Base-by-base conservation (phyloP, 2,888 invertebrate genomes). In the Ochropleura leucogaster region DNA sequence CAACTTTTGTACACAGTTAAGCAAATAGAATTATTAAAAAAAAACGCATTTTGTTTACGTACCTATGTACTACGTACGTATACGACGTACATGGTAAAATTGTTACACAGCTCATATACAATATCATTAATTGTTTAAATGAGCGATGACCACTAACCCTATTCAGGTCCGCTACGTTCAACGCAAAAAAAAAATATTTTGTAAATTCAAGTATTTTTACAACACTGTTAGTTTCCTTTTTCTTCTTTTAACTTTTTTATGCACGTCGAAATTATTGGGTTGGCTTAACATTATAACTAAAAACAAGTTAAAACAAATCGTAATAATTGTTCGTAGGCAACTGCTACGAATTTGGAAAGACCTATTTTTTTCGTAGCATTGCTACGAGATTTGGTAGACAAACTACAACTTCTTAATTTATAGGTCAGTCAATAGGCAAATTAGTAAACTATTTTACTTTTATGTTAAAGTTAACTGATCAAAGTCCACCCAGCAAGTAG, bases 381-480 rank as follows among this genome's bases (percentile, higher is more conserved):
- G 75, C 75, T 75, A 75, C 77, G 68, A 77, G 16, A 30, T 72
- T 66, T 60, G 51, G 63, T 73, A 79, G 57, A 59, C 46, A 10
- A 18, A 12, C 8, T n/a, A 4, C 40, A 62, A 30, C 0, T 12
- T 0, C 9, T 40, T 4, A 40, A 46, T 53, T 64, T 49, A 44
- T 64, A 57, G 51, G 49, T 12, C 59, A 47, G 40, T 46, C 51
- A 14, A 65, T 74, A 46, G 3, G 7, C 20, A 74, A 51, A 65
- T 10, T 3, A 14, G 2, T 30, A 12, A 9, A 57, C 57, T 63
- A 49, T 42, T 44, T 20, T n/a, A 49, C 14, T 4, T 57, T 0
- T 49, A 30, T 60, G 4, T 51, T 60, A 40, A n/a, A 53, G 18
- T 30, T 18, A 63, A 8, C 14, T 30, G 16, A 9, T 12, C 16